These are phyloP conservation scores for Catocala sponsa DNA, from an alignment of 2,888 invertebrate genomes.

Conservation along the genomic window DNA sequence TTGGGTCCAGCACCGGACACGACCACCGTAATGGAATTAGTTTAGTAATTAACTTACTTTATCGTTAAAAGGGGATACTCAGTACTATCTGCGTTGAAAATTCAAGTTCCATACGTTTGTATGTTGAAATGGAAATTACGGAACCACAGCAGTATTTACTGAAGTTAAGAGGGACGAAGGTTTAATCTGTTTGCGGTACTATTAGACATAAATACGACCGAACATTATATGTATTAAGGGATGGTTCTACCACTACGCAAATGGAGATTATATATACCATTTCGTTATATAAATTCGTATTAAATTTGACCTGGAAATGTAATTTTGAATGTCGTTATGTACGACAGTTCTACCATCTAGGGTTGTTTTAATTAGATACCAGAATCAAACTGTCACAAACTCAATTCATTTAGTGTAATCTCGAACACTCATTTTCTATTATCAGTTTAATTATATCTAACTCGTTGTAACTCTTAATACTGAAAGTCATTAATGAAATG, in stretches of 20 bases:
- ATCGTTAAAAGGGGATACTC: constrained; percentile 70
- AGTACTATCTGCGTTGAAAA: constrained; percentile 66
- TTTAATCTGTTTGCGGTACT: constrained; percentile 57
- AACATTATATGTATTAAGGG: constrained; percentile 50
- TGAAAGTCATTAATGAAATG: neutral
- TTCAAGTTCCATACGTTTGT: constrained; percentile 65
- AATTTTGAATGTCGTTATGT: constrained; percentile 36
- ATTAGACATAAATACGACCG: constrained; percentile 52
- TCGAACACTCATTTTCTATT: constrained; percentile 2
- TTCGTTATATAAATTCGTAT: constrained; percentile 31
- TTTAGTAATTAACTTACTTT: constrained; percentile 76
- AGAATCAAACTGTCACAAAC: constrained; percentile 14
- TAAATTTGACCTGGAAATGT: constrained; percentile 41
- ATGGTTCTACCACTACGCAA: constrained; percentile 30
- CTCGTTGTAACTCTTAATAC: constrained; percentile 3
- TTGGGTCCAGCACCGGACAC: constrained; percentile 54
- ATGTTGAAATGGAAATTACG: constrained; percentile 53
- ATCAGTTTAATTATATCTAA: constrained; percentile 4
- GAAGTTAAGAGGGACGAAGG: constrained; percentile 56
- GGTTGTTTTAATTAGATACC: constrained; percentile 32
- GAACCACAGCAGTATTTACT: constrained; percentile 54
- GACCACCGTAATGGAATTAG: constrained; percentile 73
- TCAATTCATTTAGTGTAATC: neutral
- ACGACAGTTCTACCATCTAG: constrained; percentile 15
- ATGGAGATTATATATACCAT: constrained; percentile 34